Conservation (phyloP, 2,888 invertebrate species). For the Lathronympha strigana region DNA sequence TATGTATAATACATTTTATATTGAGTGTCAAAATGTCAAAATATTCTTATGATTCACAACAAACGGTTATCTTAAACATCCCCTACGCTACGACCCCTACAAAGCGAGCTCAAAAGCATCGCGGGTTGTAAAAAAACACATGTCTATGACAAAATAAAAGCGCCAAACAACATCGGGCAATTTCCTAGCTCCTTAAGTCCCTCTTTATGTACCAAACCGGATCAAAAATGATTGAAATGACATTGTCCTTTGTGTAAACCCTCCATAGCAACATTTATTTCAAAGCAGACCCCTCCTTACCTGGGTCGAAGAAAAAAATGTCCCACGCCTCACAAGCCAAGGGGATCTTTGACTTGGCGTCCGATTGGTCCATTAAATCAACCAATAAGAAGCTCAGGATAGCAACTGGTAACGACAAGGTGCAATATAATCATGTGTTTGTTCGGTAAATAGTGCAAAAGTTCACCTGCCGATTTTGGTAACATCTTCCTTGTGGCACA, state of each 20-base stretch:
- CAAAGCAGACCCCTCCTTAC: conserved; percentile 26
- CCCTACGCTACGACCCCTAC: no score
- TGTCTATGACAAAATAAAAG: neutral
- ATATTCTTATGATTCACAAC: no score
- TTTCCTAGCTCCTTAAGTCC: conserved; percentile 12
- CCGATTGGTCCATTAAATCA: conserved; percentile 32
- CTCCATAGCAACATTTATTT: conserved; percentile 29
- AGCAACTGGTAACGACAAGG: conserved; percentile 26
- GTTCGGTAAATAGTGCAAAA: conserved; percentile 21
- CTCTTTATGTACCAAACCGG: conserved; percentile 24
- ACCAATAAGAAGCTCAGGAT: conserved; percentile 32
- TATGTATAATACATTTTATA: no score
- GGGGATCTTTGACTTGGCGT: conserved; percentile 6
- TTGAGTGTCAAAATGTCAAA: no score
- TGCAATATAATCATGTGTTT: conserved; percentile 36
- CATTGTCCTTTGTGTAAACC: conserved; percentile 16
- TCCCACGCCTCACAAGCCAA: conserved; percentile 30
- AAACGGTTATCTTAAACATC: no score
- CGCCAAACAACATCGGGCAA: neutral
- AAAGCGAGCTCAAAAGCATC: neutral
- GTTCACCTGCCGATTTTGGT: conserved; percentile 25
- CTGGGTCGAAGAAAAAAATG: conserved; percentile 23
- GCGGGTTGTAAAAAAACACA: neutral
- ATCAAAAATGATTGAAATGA: conserved; percentile 4
- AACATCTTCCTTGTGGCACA: neutral